Evolutionary conservation across 2,113 vertebrate species (phyloP).

Genomic region (Oceanites oceanicus): DNA sequence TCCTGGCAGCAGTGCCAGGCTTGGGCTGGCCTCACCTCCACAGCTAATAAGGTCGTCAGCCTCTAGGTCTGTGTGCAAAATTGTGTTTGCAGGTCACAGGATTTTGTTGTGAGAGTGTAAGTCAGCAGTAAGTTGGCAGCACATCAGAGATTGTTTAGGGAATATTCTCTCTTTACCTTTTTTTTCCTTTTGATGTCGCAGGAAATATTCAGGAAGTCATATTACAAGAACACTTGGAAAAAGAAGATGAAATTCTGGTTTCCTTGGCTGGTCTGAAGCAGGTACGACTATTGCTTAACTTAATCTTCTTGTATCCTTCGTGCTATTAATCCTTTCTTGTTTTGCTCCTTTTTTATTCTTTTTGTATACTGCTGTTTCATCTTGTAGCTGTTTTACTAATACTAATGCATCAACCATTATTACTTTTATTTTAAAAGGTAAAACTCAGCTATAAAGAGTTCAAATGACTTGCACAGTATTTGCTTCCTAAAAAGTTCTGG

Average conservation of each 20-base stretch:
- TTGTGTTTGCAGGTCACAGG: not conserved
- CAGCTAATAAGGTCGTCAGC: not conserved
- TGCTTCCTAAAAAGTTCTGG: not conserved
- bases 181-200: constrained; percentile 60
- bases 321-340: not conserved
- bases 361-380: not conserved
- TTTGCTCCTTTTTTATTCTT: not conserved
- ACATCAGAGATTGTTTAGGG: not conserved
- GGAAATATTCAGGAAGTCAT: constrained; percentile 98
- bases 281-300: constrained; percentile 66
- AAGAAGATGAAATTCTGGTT: constrained; percentile 96
- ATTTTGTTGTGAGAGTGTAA: not conserved
- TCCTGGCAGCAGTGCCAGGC: not conserved
- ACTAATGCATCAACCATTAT: not conserved
- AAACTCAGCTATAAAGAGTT: not conserved
- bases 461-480: not conserved
- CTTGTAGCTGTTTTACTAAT: not conserved
- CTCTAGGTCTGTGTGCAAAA: not conserved
- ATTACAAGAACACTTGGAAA: constrained; percentile 90
- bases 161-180: not conserved
- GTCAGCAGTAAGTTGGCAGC: not conserved
- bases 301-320: not conserved
- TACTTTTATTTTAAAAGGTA: not conserved
- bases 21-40: not conserved
- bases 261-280: constrained; percentile 96